Conservation (phyloP, 2,797 vertebrate genomes). For the Propithecus perrieri region DNA sequence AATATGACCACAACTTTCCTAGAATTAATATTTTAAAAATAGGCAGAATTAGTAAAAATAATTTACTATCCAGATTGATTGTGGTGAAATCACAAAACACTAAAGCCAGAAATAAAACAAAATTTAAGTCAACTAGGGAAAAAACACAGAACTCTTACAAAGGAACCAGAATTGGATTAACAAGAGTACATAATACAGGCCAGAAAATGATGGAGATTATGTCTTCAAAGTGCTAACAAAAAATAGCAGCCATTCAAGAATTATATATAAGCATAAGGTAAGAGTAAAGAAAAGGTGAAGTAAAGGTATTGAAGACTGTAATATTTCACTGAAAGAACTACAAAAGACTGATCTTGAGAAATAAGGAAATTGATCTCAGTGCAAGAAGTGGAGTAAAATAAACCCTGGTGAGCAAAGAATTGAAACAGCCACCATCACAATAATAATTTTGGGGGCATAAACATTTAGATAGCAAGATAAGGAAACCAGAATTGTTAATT, state of each 20-base stretch:
- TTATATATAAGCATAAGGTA: not conserved
- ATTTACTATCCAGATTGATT: not conserved
- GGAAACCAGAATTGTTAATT: not conserved
- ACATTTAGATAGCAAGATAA: not conserved
- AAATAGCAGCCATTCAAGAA: not conserved
- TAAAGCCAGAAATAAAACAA: not conserved
- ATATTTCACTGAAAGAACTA: slow-evolving; percentile 3
- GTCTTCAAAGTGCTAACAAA: not conserved
- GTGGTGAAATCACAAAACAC: not conserved
- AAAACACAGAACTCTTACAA: slow-evolving; percentile 26
- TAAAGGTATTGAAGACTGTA: not conserved
- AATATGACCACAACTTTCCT: not conserved
- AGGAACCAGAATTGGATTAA: not conserved
- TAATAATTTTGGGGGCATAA: not conserved
- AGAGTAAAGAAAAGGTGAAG: not conserved
- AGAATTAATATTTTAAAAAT: slow-evolving; percentile 35
- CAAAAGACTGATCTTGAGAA: not conserved
- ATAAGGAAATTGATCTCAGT: not conserved
- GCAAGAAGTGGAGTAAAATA: not conserved
- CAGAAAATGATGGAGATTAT: slow-evolving; percentile 1
- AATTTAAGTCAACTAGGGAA: not conserved
- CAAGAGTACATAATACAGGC: not conserved
- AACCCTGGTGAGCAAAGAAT: not conserved
- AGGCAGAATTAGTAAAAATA: slow-evolving; percentile 9
- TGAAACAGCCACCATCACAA: not conserved